A percentile compares a stretch with the other conserved stretches of the same genome.
Evolutionary conservation across 2,797 vertebrate species (phyloP).

Genomic region (Sebastes minor): DNA sequence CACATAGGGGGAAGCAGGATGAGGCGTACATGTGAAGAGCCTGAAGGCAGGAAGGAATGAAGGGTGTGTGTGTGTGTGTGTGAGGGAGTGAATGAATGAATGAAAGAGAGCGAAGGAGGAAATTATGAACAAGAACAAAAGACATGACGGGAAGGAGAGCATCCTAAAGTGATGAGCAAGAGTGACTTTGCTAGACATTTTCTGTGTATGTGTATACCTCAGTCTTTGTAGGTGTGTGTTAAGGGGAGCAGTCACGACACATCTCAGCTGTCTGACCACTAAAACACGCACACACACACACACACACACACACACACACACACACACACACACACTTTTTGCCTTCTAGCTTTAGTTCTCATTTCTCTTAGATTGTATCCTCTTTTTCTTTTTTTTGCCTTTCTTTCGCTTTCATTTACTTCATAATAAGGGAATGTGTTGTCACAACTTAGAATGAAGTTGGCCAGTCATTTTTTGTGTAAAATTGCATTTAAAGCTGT

Average conservation of each 20-base stretch:
- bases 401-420: too few relatives aligned
- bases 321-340: not conserved
- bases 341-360: not conserved
- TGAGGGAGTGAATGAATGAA: not conserved
- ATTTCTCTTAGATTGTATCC: not conserved
- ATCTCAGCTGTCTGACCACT: constrained; percentile 46
- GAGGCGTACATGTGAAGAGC: not conserved
- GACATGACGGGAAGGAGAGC: constrained; percentile 20
- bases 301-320: not conserved
- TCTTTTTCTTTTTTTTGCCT: too few relatives aligned
- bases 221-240: not conserved
- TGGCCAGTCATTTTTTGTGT: too few relatives aligned
- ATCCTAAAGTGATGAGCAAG: constrained; percentile 3
- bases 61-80: not conserved
- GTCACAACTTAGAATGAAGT: too few relatives aligned
- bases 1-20: constrained; percentile 17
- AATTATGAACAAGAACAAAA: constrained; percentile 26
- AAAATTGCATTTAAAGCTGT: too few relatives aligned
- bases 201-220: constrained; percentile 13
- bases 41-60: constrained; percentile 24
- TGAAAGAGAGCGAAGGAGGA: not conserved
- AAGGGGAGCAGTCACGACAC: not conserved
- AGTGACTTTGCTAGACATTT: constrained; percentile 4
- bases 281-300: not conserved
- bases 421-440: too few relatives aligned